Percentiles rank a stretch among this genome's conserved stretches.
Conservation (phyloP, 2,888 invertebrate genomes). For the Pammene aurita region DNA sequence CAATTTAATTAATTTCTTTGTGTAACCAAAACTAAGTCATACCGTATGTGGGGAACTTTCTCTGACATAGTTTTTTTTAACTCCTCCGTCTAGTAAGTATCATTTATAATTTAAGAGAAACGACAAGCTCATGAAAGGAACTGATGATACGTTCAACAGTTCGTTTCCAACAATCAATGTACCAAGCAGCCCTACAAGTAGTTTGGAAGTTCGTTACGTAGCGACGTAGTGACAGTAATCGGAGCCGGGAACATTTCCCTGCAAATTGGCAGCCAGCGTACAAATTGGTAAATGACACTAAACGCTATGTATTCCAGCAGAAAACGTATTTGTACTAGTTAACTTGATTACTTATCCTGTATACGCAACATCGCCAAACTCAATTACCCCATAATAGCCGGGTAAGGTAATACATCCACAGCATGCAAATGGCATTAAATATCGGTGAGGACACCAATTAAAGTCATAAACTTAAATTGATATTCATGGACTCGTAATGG, state of each 20-base stretch:
- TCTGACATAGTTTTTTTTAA: too few relatives aligned
- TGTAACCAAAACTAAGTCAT: too few relatives aligned
- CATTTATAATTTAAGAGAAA: too few relatives aligned
- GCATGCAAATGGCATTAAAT: slow-evolving; percentile 75
- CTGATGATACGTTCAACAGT: too few relatives aligned
- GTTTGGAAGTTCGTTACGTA: neutral
- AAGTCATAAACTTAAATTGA: slow-evolving; percentile 74
- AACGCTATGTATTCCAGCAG: slow-evolving; percentile 20
- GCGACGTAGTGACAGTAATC: neutral
- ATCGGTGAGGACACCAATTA: slow-evolving; percentile 66
- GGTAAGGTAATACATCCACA: slow-evolving; percentile 63
- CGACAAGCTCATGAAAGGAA: too few relatives aligned
- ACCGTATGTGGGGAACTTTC: too few relatives aligned
- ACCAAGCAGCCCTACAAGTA: neutral
- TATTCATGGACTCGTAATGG: slow-evolving; percentile 71
- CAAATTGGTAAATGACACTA: slow-evolving; percentile 5
- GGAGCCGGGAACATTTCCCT: neutral
- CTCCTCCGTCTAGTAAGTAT: too few relatives aligned
- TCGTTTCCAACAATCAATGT: neutral
- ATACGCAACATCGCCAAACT: slow-evolving; percentile 57
- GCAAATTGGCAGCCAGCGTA: neutral
- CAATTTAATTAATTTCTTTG: too few relatives aligned
- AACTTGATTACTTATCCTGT: slow-evolving; percentile 48
- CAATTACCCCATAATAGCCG: slow-evolving; percentile 65
- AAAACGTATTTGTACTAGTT: slow-evolving; percentile 48